Conservation (phyloP, 2,888 invertebrate species). For the Drosophila macrospina region DNA sequence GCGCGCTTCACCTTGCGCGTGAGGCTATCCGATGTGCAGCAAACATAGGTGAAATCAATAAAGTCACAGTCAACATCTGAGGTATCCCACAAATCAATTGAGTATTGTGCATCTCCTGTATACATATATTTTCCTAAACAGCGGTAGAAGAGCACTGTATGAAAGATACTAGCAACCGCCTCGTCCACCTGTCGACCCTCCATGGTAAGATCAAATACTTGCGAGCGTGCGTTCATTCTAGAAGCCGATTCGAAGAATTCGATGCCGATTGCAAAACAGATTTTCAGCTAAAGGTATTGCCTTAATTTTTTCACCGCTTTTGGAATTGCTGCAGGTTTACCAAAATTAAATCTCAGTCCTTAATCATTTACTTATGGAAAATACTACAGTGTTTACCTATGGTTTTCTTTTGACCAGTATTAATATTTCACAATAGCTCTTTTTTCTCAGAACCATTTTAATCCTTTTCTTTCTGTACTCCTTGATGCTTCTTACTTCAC, state of each 20-base stretch:
- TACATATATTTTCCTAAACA: slow-evolving; percentile 97
- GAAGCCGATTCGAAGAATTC: neutral
- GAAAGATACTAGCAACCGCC: slow-evolving; percentile 95
- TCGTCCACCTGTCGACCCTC: slow-evolving; percentile 97
- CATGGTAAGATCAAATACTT: slow-evolving; percentile 92
- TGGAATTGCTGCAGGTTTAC: too few species aligned
- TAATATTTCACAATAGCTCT: too few species aligned
- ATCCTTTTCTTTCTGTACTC: too few species aligned
- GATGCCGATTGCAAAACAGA: neutral
- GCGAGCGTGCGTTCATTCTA: slow-evolving; percentile 92
- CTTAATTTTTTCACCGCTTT: too few species aligned
- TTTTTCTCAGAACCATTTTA: too few species aligned
- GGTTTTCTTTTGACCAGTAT: too few species aligned
- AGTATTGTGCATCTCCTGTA: slow-evolving; percentile 96
- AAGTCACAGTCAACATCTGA: slow-evolving; percentile 99
- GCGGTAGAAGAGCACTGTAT: slow-evolving; percentile 95
- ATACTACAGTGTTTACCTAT: too few species aligned
- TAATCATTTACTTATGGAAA: too few species aligned
- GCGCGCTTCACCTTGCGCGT: slow-evolving; percentile 90
- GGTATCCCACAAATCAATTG: slow-evolving; percentile 97
- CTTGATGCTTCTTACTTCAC: too few species aligned
- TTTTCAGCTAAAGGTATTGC: too few species aligned
- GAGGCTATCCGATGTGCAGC: slow-evolving; percentile 93
- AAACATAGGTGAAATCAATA: slow-evolving; percentile 98
- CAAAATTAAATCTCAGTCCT: too few species aligned